phyloP scores from a whole-genome alignment of 2,888 invertebrate species.

The Ethmia dodecea region DNA sequence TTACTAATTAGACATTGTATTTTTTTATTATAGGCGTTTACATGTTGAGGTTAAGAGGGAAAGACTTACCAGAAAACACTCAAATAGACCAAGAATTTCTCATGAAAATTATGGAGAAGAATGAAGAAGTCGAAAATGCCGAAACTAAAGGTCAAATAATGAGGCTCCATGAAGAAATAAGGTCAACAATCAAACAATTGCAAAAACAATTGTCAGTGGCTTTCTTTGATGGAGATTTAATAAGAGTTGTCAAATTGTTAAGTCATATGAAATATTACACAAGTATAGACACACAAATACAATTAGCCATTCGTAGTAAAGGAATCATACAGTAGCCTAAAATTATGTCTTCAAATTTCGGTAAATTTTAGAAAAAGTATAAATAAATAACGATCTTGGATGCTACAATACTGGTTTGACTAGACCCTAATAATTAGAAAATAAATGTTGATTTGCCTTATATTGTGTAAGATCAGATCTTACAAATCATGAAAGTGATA shows the following conservation, averaged over 20 bases:
- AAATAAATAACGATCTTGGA: too few relatives aligned
- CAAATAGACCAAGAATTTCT: constrained; percentile 83
- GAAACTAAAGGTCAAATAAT: constrained; percentile 75
- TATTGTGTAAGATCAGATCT: too few relatives aligned
- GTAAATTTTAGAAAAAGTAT: too few relatives aligned
- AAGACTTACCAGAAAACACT: constrained; percentile 81
- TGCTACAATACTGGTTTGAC: too few relatives aligned
- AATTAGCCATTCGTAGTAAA: constrained; percentile 76
- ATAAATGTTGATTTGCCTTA: too few relatives aligned
- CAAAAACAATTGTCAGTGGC: constrained; percentile 78
- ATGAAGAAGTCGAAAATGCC: constrained; percentile 89
- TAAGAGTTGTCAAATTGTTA: constrained; percentile 80
- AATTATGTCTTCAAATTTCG: too few relatives aligned
- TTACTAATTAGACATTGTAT: too few relatives aligned
- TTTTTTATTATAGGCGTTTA: constrained; percentile 85
- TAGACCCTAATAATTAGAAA: too few relatives aligned
- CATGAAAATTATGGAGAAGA: constrained; percentile 91
- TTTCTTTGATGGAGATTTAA: constrained; percentile 80
- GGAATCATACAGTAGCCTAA: constrained; percentile 67
- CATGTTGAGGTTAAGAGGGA: constrained; percentile 83
- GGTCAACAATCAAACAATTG: constrained; percentile 68
- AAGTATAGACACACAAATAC: constrained; percentile 88
- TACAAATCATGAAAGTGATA: too few relatives aligned
- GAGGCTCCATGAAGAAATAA: constrained; percentile 77
- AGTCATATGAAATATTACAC: constrained; percentile 90